These are phyloP conservation scores for Ciconia stormi DNA, from an alignment of 2,113 vertebrate genomes.

Conservation along the genomic window DNA sequence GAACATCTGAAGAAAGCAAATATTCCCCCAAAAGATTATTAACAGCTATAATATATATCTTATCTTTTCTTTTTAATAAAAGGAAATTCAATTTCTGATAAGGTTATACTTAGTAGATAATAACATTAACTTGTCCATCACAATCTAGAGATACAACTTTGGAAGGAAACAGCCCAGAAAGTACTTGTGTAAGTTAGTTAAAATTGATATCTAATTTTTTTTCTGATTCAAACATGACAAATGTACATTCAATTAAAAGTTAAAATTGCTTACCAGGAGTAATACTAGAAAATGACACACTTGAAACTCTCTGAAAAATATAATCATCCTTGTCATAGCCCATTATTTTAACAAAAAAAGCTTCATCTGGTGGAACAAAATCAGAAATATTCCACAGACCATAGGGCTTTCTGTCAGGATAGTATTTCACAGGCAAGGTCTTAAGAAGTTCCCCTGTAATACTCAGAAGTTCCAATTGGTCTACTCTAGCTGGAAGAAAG, in stretches of 20 bases:
- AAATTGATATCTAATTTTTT: too few species aligned
- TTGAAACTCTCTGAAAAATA: conserved; percentile 93
- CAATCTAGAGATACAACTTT: not conserved
- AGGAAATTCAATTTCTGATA: not conserved
- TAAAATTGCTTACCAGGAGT: conserved; percentile 83
- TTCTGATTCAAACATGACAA: not conserved
- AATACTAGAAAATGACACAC: conserved; percentile 93
- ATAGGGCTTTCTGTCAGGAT: conserved; percentile 84
- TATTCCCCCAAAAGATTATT: not conserved
- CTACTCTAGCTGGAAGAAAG: conserved; percentile 83
- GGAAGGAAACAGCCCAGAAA: not conserved
- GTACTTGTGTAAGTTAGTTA: not conserved
- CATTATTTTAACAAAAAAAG: conserved; percentile 90
- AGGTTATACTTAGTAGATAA: not conserved
- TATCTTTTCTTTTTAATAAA: not conserved
- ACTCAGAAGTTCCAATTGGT: conserved; percentile 88
- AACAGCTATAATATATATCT: not conserved
- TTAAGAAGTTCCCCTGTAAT: conserved; percentile 85
- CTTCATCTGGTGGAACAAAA: conserved; percentile 90
- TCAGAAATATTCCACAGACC: conserved; percentile 95
- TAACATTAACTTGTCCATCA: not conserved
- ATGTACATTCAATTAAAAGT: not conserved
- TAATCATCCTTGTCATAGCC: conserved; percentile 90
- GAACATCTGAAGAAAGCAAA: conserved; percentile 75
- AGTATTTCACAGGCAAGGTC: conserved; percentile 89